Base-by-base conservation (phyloP, 1,140 invertebrate genomes). In the Chionoecetes opilio region DNA sequence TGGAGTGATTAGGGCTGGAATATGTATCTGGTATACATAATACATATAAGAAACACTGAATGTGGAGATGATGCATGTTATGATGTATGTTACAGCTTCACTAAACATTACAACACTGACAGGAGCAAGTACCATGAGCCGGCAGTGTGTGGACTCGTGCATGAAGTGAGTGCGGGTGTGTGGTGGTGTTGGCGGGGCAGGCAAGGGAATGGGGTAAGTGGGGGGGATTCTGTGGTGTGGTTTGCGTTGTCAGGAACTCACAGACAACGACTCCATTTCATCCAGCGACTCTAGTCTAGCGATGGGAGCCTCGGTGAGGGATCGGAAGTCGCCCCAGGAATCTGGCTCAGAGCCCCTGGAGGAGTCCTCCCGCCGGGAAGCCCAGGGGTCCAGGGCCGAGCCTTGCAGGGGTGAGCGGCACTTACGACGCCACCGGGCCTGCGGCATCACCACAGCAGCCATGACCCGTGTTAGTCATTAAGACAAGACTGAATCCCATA, bases 271-370 rank as follows among this genome's bases (percentile, higher is more conserved):
- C 96, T 98, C 98, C 93, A 98, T 97, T 97, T 98, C 98, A 96
- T 98, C 98, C 89, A 98, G 97, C 29, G 98, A 98, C 96, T 98
- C 98, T 95, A 98, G 97, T 96, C 97, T 97, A 41, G 98, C 98
- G 91, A 98, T 98, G 34, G 98, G 98, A 63, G 98, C 98, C 93
- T 96, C 97, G 41, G 96, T 97, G 92, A 97, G 97, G 90, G 97
- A 97, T 90, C 97, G 96, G 93, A 97, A 97, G 90, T 97, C 97
- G 37, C 96, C 96, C 97, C 97, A 97, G 9, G 97, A 97, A 93
- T 97, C 97, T 84, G 97, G 97, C 84, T 97, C 97, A 96, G 97
- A 97, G 0, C 97, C 96, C 96, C 96, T 96, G 46, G 96, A 97
- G 41, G 96, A 96, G 93, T 97, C 96, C 94, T 96, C 96, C 91